Base-by-base conservation (phyloP, 1,140 invertebrate genomes). In the Microplitis demolitor region DNA sequence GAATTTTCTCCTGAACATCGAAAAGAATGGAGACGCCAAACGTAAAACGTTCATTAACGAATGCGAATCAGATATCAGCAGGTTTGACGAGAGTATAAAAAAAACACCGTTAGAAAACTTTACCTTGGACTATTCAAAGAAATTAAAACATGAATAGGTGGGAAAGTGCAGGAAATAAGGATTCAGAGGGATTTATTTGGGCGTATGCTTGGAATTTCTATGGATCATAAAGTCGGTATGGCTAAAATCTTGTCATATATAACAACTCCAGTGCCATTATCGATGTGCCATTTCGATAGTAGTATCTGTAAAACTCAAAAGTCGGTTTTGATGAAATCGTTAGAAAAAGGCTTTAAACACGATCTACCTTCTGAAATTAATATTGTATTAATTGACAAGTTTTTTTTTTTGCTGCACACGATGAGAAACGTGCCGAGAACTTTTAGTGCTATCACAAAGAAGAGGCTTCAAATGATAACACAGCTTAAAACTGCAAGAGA, bases 251-350 rank as follows among this genome's bases (percentile, higher is more conserved):
- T 81, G 34, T 70, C 58, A 13, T 80, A 72, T 74, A 78, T 76
- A 33, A 69, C 79, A 51, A 78, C 71, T 54, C 69, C 76, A 61
- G 64, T 79, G 13, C 77, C 80, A 37, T 66, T 79, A 54, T 75
- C 79, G 13, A 64, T 81, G 67, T 79, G 77, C 64, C 79, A 82
- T 77, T 24, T 79, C 54, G 80, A 81, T 76, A 75, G 79, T 34
- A 35, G 71, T 31, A 74, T 82, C 53, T 74, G 73, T 72, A 80
- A 80, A 66, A 78, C 78, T n/a, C 70, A 76, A 50, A 81, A 80
- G 75, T 78, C 76, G 11, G 24, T 39, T 51, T 53, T 80, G 34
- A 24, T 68, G 33, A 63, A 63, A 39, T 11, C 35, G 3, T 35
- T 37, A n/a, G 63, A 66, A 6, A 66, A 66, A 8, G 35, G 34